phyloP scores from a whole-genome alignment of 2,888 invertebrate genomes.

The Himalopsyche kuldschensis region DNA sequence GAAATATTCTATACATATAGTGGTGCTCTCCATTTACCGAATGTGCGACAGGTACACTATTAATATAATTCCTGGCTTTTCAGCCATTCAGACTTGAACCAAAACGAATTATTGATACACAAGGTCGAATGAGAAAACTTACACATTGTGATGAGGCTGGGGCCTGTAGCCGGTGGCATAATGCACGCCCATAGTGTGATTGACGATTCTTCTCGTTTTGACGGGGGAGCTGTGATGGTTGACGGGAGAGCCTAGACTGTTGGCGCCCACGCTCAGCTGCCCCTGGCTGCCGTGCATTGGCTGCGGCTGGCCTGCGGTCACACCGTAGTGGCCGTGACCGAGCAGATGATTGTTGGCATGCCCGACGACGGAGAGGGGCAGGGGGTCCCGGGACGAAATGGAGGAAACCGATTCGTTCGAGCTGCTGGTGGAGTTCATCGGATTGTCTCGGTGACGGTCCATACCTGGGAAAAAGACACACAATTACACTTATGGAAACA shows the following conservation, averaged over 20 bases:
- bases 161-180: conserved; percentile 47
- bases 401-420: conserved; percentile 84
- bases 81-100: no score
- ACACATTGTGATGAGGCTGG: conserved; percentile 44
- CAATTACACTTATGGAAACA: no score
- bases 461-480: conserved; percentile 15
- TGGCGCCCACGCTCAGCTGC: conserved; percentile 30
- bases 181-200: conserved; percentile 43
- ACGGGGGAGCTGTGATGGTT: conserved; percentile 40
- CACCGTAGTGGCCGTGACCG: conserved; percentile 31
- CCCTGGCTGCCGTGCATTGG: conserved; percentile 24
- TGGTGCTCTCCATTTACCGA: no score
- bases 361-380: conserved; percentile 44
- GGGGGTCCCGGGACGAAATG: conserved; percentile 58
- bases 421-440: conserved; percentile 67
- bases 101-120: not conserved
- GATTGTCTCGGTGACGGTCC: conserved; percentile 35
- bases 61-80: no score
- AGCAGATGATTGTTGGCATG: conserved; percentile 25
- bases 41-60: no score
- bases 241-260: conserved; percentile 32
- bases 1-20: no score
- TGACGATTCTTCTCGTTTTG: conserved; percentile 39
- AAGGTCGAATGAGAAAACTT: conserved; percentile 39
- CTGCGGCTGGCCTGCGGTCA: not conserved